These are phyloP conservation scores for Ageneiosus marmoratus DNA, from an alignment of 2,113 vertebrate genomes.

Conservation along the genomic window DNA sequence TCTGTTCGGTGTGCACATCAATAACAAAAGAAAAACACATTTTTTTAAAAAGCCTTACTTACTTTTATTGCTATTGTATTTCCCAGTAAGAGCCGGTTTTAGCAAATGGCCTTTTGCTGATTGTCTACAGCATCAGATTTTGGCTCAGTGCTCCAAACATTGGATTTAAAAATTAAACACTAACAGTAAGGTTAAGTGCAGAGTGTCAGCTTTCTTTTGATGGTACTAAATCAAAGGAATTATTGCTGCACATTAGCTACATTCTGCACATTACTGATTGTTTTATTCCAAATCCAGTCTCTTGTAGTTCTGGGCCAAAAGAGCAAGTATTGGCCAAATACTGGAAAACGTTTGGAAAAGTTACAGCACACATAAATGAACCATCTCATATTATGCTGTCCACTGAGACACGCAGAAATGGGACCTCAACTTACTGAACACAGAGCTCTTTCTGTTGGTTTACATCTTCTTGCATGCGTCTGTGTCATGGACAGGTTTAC, in stretches of 20 bases:
- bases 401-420: not conserved
- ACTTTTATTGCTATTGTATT: not conserved
- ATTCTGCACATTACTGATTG: not conserved
- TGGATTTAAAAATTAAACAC: not conserved
- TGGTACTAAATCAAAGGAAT: not conserved
- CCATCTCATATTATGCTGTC: not conserved
- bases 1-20: not conserved
- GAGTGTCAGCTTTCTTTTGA: not conserved
- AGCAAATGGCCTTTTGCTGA: not conserved
- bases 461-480: not conserved
- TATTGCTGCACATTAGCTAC: not conserved
- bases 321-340: not conserved
- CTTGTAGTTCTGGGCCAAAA: not conserved
- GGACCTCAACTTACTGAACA: not conserved
- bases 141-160: not conserved
- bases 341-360: not conserved
- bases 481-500: not conserved
- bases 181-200: not conserved
- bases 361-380: not conserved
- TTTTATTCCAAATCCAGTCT: not conserved
- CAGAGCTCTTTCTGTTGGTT: not conserved
- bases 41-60: not conserved
- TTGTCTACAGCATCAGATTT: not conserved
- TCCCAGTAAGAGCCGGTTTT: not conserved
- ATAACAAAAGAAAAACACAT: not conserved